A percentile compares a stretch with the other conserved stretches of the same genome.
Evolutionary conservation across 1,140 invertebrate species (phyloP).

Genomic region (Portunus trituberculatus): DNA sequence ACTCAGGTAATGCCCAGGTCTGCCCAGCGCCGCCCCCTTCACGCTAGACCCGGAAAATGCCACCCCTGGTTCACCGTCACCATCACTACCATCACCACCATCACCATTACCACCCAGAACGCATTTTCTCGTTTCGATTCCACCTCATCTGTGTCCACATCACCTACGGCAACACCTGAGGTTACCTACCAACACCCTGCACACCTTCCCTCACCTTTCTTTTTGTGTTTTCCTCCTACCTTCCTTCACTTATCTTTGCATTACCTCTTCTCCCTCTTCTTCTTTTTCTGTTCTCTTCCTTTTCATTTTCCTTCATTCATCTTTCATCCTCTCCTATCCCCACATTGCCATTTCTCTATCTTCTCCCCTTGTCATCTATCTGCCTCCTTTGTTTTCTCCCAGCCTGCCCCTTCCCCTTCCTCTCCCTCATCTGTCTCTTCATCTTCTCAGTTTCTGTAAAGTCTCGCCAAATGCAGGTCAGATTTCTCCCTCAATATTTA

Average conservation of each 20-base stretch:
- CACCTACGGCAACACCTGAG: neutral
- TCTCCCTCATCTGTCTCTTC: neutral
- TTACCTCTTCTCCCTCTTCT: no score
- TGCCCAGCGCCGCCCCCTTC: slow-evolving; percentile 29
- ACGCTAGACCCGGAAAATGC: slow-evolving; percentile 10
- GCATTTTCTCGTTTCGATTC: neutral
- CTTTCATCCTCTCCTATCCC: neutral
- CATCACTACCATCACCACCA: neutral
- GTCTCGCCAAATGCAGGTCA: neutral
- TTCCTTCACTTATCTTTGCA: neutral
- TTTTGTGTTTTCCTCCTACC: neutral
- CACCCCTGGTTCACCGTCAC: neutral
- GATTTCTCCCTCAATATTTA: neutral
- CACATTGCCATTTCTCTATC: neutral
- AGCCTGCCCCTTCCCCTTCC: neutral
- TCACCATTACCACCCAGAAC: neutral
- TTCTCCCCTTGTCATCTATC: no score
- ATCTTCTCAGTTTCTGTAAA: neutral
- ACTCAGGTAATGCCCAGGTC: slow-evolving; percentile 42
- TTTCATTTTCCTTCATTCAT: neutral
- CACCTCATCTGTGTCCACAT: neutral
- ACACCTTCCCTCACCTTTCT: no score
- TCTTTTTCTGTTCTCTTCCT: no score
- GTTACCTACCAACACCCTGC: neutral
- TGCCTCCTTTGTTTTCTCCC: no score